Conservation (phyloP, 2,113 vertebrate species). For the Xenopus laevis region DNA sequence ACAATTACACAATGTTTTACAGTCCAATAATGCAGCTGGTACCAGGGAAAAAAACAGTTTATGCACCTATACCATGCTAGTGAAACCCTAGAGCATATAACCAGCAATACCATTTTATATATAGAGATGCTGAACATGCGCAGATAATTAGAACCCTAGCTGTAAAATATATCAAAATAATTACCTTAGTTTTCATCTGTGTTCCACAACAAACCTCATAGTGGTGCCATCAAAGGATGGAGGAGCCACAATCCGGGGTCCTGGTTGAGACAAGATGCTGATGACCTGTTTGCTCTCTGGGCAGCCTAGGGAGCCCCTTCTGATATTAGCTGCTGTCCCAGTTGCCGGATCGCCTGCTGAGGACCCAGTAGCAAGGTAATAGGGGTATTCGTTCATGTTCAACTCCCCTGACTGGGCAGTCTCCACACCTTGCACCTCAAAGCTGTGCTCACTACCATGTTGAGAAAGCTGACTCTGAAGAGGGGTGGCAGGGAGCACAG, state of each 20-base stretch:
- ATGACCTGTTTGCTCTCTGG: slow-evolving; percentile 74
- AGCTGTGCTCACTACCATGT: slow-evolving; percentile 47
- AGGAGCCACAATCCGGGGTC: slow-evolving; percentile 81
- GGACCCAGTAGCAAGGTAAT: slow-evolving; percentile 77
- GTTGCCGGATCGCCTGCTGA: slow-evolving; percentile 31
- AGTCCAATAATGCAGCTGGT: no score
- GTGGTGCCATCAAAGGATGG: slow-evolving; percentile 94
- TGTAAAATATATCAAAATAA: background rate
- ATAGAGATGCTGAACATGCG: no score
- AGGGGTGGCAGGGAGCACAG: slow-evolving; percentile 61
- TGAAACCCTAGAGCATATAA: no score
- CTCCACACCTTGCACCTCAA: slow-evolving; percentile 42
- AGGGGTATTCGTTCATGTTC: slow-evolving; percentile 75
- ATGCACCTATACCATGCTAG: no score
- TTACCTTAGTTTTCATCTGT: slow-evolving; percentile 65
- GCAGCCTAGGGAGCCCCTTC: slow-evolving; percentile 46
- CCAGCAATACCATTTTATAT: no score
- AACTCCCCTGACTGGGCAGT: slow-evolving; percentile 54
- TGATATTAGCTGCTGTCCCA: slow-evolving; percentile 36
- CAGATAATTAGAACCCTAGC: no score
- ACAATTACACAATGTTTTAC: no score
- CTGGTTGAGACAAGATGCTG: slow-evolving; percentile 83
- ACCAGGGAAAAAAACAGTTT: no score
- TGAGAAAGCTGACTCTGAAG: slow-evolving; percentile 70
- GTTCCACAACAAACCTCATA: slow-evolving; percentile 96